Conservation (phyloP, 2,888 invertebrate genomes). For the Arge pagana region DNA sequence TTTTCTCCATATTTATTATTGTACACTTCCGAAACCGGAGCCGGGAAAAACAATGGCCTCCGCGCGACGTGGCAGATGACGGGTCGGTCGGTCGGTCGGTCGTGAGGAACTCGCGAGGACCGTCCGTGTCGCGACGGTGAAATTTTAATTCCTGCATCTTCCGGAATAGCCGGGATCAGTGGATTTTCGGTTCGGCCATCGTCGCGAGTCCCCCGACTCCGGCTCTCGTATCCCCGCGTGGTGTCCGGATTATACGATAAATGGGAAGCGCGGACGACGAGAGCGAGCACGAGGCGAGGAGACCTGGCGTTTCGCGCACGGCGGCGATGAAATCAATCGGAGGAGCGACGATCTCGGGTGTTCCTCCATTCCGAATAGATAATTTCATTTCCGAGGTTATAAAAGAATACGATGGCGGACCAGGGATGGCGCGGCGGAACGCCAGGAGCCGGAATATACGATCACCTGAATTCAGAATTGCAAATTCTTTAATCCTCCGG, state of each 20-base stretch:
- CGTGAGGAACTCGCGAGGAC: slow-evolving; percentile 26
- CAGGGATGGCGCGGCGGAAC: slow-evolving; percentile 12
- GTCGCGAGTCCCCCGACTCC: too few relatives aligned
- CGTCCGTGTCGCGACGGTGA: slow-evolving; percentile 48
- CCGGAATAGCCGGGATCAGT: slow-evolving; percentile 20
- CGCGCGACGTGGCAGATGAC: too few relatives aligned
- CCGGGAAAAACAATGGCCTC: slow-evolving; percentile 52
- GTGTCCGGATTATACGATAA: not conserved
- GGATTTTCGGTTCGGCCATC: too few relatives aligned
- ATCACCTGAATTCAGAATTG: slow-evolving; percentile 56
- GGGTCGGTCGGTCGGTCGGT: not conserved
- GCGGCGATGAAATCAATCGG: too few relatives aligned
- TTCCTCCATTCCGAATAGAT: slow-evolving; percentile 19
- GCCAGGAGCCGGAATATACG: slow-evolving; percentile 32
- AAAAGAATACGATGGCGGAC: slow-evolving; percentile 16
- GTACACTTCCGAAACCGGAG: slow-evolving; percentile 55
- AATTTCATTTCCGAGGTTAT: slow-evolving; percentile 22
- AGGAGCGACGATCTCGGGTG: too few relatives aligned
- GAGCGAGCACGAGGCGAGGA: not conserved
- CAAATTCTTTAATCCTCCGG: slow-evolving; percentile 58
- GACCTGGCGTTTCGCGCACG: not conserved
- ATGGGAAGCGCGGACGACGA: not conserved
- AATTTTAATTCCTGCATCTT: slow-evolving; percentile 48
- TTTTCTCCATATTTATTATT: slow-evolving; percentile 60
- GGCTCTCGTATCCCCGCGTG: not conserved